Base-by-base conservation (phyloP, 2,797 vertebrate genomes). In the Sebastes hubbsi region DNA sequence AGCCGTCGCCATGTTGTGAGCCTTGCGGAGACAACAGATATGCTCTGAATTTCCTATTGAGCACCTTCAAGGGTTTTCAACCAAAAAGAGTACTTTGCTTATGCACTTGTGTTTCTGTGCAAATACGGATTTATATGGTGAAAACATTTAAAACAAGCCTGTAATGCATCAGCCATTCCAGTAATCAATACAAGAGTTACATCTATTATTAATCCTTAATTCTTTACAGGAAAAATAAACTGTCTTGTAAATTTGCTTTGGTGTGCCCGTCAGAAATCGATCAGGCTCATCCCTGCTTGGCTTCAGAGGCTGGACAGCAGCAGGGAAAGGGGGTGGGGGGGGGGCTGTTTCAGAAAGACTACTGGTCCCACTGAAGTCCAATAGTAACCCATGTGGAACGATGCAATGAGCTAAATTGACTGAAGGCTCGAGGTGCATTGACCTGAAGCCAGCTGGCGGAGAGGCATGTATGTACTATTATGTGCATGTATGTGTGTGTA, bases 361-460 rank as follows among this genome's bases (percentile, higher is more conserved):
- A 12, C 60, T 61, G 65, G 38, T 64, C 38, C 49, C 62, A 42
- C 49, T 77, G 46, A 56, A 70, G 70, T 72, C 68, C n/a, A 46
- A 4, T 2, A 60, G n/a, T 13, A 70, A 64, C 12, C 14, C 74
- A 60, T 66, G 71, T 88, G 82, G 69, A 88, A 84, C 56, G 12
- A 81, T 63, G 80, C 80, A 77, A 80, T 36, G 70, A 83, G 80
- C 75, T 69, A 72, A 81, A 85, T 8, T 66, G 72, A 77, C 73
- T 75, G 62, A 72, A 59, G 66, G 42, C 61, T 38, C 1, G 46
- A 34, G 70, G 62, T 5, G 80, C 81, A 80, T 56, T 85, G 86
- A 89, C 81, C 60, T 76, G 61, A 62, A 73, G 42, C 68, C 67
- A 74, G 80, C 64, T 67, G 68, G 61, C 20, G n/a, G 42, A 65